A percentile compares a stretch with the other conserved stretches of the same genome.
phyloP scores from a whole-genome alignment of 2,797 vertebrate genomes.

The Limosa lapponica region DNA sequence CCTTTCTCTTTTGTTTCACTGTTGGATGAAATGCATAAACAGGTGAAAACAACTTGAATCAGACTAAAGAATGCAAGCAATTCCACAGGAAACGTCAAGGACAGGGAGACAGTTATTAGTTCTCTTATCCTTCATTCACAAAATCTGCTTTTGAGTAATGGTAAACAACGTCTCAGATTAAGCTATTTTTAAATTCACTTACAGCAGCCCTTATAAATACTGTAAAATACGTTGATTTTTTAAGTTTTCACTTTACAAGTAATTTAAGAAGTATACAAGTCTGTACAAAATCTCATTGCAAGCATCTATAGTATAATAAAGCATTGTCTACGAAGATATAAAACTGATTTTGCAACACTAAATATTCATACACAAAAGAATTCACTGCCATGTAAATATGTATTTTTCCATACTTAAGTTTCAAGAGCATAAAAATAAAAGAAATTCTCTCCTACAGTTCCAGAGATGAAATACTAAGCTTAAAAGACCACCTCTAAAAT shows the following conservation, averaged over 20 bases:
- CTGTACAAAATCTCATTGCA: not conserved
- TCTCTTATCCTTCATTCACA: conserved; percentile 10
- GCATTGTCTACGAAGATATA: not conserved
- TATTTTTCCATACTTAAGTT: not conserved
- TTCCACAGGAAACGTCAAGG: conserved; percentile 9
- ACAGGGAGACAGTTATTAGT: not conserved
- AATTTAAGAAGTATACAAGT: not conserved
- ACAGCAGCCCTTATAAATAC: not conserved
- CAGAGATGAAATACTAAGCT: not conserved
- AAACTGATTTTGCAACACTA: not conserved
- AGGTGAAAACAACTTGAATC: not conserved
- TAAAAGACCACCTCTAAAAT: not conserved
- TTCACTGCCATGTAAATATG: not conserved
- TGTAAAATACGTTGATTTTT: not conserved
- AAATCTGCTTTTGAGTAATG: not conserved
- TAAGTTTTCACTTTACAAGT: not conserved
- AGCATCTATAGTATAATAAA: not conserved
- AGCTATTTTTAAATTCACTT: not conserved
- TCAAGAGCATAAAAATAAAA: not conserved
- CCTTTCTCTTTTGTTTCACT: not conserved
- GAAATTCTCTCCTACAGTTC: not conserved
- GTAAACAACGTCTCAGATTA: not conserved
- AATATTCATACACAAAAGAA: not conserved
- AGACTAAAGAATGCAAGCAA: conserved; percentile 7
- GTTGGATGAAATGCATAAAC: not conserved